Conservation (phyloP, 2,113 vertebrate species). For the Cavia porcellus region DNA sequence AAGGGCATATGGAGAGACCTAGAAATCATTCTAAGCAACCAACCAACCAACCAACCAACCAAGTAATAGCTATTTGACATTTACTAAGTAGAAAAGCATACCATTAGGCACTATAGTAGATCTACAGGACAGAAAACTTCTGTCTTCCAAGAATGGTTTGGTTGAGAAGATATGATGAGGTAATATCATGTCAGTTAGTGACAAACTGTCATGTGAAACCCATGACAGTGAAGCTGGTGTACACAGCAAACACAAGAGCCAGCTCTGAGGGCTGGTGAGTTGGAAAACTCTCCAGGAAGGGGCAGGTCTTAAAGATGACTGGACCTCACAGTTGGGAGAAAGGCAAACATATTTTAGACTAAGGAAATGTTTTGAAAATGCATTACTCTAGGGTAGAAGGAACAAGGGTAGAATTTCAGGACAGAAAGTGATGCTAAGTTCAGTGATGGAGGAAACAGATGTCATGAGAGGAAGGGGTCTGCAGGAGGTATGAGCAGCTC, state of each 20-base stretch:
- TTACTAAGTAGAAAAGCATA: neutral
- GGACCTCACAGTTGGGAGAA: neutral
- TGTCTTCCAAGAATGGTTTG: slow-evolving; percentile 15
- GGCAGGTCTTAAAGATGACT: neutral
- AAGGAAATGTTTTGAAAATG: neutral
- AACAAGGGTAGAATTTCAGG: neutral
- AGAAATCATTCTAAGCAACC: neutral
- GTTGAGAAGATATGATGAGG: neutral
- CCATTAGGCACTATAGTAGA: neutral
- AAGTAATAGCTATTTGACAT: neutral
- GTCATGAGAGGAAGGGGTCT: neutral
- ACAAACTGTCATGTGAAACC: slow-evolving; percentile 25
- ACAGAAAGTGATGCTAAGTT: neutral
- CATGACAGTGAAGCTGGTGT: neutral
- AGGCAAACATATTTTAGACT: neutral
- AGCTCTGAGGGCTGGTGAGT: neutral
- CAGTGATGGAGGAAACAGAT: neutral
- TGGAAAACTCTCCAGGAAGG: neutral
- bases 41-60: neutral
- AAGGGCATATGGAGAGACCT: neutral
- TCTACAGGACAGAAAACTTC: neutral
- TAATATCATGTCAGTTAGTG: neutral
- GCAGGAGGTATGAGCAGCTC: neutral
- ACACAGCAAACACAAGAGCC: neutral
- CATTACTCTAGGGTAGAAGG: neutral